Evolutionary conservation across 1,140 invertebrate genomes (phyloP).

Genomic region (Protaetia brevitarsis): DNA sequence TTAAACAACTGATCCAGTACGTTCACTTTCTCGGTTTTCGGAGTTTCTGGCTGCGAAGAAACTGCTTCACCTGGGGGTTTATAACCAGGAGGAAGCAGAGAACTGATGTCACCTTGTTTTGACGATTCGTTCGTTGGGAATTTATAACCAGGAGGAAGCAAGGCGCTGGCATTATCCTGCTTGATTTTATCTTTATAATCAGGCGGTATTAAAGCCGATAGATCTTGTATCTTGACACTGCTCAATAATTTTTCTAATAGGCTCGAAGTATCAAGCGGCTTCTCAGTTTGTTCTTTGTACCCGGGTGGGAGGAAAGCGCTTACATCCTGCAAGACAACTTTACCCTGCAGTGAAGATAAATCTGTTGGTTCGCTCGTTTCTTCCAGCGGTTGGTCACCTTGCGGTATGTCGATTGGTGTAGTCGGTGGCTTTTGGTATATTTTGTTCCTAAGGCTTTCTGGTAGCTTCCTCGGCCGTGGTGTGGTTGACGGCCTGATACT

Average conservation of each 20-base stretch:
- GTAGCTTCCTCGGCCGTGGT: conserved; percentile 45
- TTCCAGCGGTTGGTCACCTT: conserved; percentile 36
- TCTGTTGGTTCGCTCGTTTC: neutral
- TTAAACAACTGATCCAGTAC: conserved; percentile 48
- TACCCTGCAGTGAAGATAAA: neutral
- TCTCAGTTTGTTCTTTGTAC: conserved; percentile 42
- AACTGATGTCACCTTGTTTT: conserved; percentile 53
- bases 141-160: conserved; percentile 63
- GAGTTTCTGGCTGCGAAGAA: conserved; percentile 43
- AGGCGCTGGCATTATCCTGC: conserved; percentile 56
- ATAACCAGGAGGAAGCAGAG: conserved; percentile 51
- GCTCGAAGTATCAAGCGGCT: conserved; percentile 50
- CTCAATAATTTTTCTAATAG: conserved; percentile 36
- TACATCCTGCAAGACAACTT: neutral
- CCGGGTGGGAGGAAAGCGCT: conserved; percentile 51
- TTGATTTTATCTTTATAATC: conserved; percentile 55
- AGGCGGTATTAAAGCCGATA: conserved; percentile 63
- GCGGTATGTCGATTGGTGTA: conserved; percentile 32
- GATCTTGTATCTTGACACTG: conserved; percentile 56
- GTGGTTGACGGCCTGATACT: conserved; percentile 53
- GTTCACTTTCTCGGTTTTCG: conserved; percentile 33
- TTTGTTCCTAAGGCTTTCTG: conserved; percentile 6
- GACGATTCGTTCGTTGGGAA: conserved; percentile 41
- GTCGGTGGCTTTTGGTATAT: conserved; percentile 3
- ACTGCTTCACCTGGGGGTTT: conserved; percentile 28